phyloP scores from a whole-genome alignment of 2,113 vertebrate species.

The Corydoras sp. region DNA sequence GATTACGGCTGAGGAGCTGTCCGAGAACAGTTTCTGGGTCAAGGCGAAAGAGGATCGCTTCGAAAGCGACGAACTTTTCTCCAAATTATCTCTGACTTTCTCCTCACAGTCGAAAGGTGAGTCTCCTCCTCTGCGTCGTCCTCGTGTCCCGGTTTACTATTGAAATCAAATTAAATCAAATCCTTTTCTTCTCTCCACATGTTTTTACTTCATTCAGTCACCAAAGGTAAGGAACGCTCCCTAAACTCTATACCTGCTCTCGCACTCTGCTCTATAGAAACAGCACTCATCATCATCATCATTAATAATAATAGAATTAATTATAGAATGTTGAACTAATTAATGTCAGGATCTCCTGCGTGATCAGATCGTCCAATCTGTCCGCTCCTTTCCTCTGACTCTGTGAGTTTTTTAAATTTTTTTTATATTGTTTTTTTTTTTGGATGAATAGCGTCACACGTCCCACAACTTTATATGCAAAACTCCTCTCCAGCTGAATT shows the following conservation, averaged over 20 bases:
- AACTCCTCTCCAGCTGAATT: slow-evolving; percentile 19
- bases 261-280: too few species aligned
- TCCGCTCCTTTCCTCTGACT: slow-evolving; percentile 35
- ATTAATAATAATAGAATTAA: too few species aligned
- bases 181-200: slow-evolving; percentile 21
- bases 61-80: slow-evolving; percentile 82
- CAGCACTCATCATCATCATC: too few species aligned
- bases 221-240: slow-evolving; percentile 60
- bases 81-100: slow-evolving; percentile 80
- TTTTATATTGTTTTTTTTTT: too few species aligned
- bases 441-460: not conserved
- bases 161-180: not conserved
- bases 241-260: too few species aligned
- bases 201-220: slow-evolving; percentile 50
- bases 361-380: slow-evolving; percentile 42
- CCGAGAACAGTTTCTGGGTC: slow-evolving; percentile 80
- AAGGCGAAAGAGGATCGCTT: slow-evolving; percentile 75
- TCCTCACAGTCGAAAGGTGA: slow-evolving; percentile 82
- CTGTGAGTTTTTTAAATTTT: too few species aligned
- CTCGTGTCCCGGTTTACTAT: not conserved
- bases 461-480: slow-evolving; percentile 25
- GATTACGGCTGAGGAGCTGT: slow-evolving; percentile 76
- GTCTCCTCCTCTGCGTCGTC: slow-evolving; percentile 48
- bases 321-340: not conserved
- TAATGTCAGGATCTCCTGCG: too few species aligned